Evolutionary conservation across 1,140 invertebrate species (phyloP).

Genomic region (Acromyrmex echinatior): DNA sequence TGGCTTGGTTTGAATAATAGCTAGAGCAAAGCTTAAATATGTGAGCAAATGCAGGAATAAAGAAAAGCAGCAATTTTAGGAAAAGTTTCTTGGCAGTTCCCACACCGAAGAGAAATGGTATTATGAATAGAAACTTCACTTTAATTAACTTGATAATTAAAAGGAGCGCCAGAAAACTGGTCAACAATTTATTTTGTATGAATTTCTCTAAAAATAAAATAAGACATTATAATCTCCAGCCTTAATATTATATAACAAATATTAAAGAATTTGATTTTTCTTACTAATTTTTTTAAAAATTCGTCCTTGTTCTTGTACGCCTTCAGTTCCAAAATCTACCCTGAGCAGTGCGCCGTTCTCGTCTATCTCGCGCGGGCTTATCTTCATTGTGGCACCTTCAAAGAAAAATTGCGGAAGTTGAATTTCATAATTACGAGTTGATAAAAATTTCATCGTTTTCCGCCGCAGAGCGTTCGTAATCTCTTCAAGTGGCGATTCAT

Average conservation of each 20-base stretch:
- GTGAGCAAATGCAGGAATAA: slow-evolving; percentile 93
- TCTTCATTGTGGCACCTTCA: slow-evolving; percentile 90
- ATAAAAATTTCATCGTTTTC: slow-evolving; percentile 90
- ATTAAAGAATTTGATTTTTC: not conserved
- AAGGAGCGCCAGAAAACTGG: slow-evolving; percentile 91
- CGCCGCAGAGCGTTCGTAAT: slow-evolving; percentile 90
- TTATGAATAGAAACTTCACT: slow-evolving; percentile 91
- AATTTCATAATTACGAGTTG: slow-evolving; percentile 91
- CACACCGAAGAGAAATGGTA: slow-evolving; percentile 91
- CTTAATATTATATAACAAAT: not conserved
- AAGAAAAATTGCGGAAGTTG: slow-evolving; percentile 91
- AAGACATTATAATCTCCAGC: slow-evolving; percentile 8
- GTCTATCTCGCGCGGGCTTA: slow-evolving; percentile 91
- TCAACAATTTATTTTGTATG: slow-evolving; percentile 91
- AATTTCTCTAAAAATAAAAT: slow-evolving; percentile 90
- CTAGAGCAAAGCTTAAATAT: slow-evolving; percentile 94
- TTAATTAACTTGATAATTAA: slow-evolving; percentile 93
- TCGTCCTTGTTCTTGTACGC: slow-evolving; percentile 86
- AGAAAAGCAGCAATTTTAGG: slow-evolving; percentile 92
- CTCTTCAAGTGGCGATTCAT: slow-evolving; percentile 90
- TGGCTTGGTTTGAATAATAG: slow-evolving; percentile 90
- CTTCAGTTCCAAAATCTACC: slow-evolving; percentile 89
- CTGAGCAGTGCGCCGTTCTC: slow-evolving; percentile 91
- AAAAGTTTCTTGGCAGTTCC: slow-evolving; percentile 94
- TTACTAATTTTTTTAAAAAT: slow-evolving; percentile 92